These are phyloP conservation scores for Corbicula japonica DNA, from an alignment of 2,888 invertebrate genomes.

Conservation along the genomic window DNA sequence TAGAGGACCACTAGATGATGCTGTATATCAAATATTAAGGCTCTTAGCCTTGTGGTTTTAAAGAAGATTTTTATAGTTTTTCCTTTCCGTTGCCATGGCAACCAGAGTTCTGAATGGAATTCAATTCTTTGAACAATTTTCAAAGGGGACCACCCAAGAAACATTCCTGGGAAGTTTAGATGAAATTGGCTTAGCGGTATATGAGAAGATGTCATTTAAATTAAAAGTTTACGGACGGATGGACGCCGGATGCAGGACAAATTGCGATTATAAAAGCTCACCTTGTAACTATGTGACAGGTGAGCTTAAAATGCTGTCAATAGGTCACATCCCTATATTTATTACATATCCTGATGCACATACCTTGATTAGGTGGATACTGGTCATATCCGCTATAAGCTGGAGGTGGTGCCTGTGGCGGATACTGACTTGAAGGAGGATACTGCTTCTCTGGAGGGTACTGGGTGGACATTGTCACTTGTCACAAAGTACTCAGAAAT, in stretches of 20 bases:
- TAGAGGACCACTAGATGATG: no score
- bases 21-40: no score
- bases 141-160: no score
- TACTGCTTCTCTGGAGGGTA: no score
- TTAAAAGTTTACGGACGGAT: background rate
- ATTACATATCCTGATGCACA: background rate
- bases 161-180: no score
- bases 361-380: constrained; percentile 15
- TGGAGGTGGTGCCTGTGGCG: constrained; percentile 14
- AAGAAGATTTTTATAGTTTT: no score
- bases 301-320: background rate
- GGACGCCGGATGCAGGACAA: background rate
- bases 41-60: no score
- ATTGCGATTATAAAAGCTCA: background rate
- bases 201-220: background rate
- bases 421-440: background rate
- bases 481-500: no score
- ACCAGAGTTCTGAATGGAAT: no score
- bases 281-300: background rate
- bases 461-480: constrained; percentile 20
- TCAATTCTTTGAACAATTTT: no score
- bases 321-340: background rate
- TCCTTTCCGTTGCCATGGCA: no score
- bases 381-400: constrained; percentile 20
- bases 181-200: no score